Conservation (phyloP, 2,888 invertebrate species). For the Heliconius aoede region DNA sequence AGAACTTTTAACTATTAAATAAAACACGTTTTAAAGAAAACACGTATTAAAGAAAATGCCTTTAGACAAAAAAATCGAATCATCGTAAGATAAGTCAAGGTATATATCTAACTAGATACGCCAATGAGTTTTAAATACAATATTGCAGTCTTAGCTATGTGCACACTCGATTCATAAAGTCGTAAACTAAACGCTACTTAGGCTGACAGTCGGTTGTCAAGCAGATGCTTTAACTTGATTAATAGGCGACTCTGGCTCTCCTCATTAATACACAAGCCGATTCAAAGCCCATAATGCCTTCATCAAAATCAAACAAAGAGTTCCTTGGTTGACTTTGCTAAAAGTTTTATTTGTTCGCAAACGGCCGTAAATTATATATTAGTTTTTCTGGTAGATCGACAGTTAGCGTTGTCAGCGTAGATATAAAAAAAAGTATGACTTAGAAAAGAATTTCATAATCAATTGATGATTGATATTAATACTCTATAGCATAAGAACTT, state of each 20-base stretch:
- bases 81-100: too few relatives aligned
- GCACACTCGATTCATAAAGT: slow-evolving; percentile 45
- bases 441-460: background rate
- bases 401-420: background rate
- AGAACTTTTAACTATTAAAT: too few relatives aligned
- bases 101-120: too few relatives aligned
- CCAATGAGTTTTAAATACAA: background rate
- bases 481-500: too few relatives aligned
- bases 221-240: slow-evolving; percentile 81
- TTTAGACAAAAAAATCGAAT: too few relatives aligned
- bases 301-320: slow-evolving; percentile 72
- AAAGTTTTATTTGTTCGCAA: slow-evolving; percentile 22
- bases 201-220: slow-evolving; percentile 80
- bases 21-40: too few relatives aligned
- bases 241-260: slow-evolving; percentile 76
- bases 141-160: slow-evolving; percentile 13
- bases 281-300: slow-evolving; percentile 68
- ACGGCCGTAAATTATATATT: slow-evolving; percentile 26
- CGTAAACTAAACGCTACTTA: slow-evolving; percentile 80
- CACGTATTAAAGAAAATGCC: too few relatives aligned
- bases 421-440: background rate
- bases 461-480: too few relatives aligned
- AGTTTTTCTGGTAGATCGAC: background rate
- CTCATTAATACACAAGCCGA: slow-evolving; percentile 73
- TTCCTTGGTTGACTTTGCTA: slow-evolving; percentile 47